Evolutionary conservation across 2,888 invertebrate species (phyloP).

Genomic region (Isotomurus palustris): DNA sequence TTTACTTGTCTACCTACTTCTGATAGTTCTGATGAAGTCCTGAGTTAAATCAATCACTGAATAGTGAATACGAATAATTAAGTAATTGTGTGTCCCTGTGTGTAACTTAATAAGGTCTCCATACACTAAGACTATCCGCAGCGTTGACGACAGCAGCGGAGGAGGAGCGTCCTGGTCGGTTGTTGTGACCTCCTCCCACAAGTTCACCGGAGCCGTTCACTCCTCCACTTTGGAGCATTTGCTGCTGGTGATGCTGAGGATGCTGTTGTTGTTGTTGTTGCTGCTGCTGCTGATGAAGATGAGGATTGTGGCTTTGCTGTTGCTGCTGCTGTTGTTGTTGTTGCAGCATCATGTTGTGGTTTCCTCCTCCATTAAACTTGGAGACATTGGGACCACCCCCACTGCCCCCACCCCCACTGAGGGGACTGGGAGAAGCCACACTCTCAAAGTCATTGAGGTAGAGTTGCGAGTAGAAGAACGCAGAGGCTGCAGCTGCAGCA

Average conservation of each 20-base stretch:
- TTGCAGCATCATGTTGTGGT: background rate
- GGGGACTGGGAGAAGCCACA: background rate
- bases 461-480: constrained; percentile 44
- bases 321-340: constrained; percentile 9
- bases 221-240: constrained; percentile 17
- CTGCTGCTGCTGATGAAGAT: constrained; percentile 48
- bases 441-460: constrained; percentile 44
- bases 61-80: too few species aligned
- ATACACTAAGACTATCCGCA: constrained; percentile 41
- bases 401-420: background rate
- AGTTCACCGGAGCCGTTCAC: constrained; percentile 14
- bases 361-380: constrained; percentile 13
- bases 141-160: constrained; percentile 11
- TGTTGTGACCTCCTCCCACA: constrained; percentile 23
- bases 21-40: background rate
- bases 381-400: constrained; percentile 1
- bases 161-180: background rate
- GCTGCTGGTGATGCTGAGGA: constrained; percentile 23
- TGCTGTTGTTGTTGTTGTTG: constrained; percentile 29
- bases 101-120: constrained; percentile 31
- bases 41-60: background rate
- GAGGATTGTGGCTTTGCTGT: constrained; percentile 24
- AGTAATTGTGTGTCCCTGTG: too few species aligned
- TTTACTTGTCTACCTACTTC: too few species aligned
- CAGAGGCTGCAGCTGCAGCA: constrained; percentile 44